These are phyloP conservation scores for Macheiramphus alcinus DNA, from an alignment of 2,113 vertebrate genomes.

Conservation along the genomic window DNA sequence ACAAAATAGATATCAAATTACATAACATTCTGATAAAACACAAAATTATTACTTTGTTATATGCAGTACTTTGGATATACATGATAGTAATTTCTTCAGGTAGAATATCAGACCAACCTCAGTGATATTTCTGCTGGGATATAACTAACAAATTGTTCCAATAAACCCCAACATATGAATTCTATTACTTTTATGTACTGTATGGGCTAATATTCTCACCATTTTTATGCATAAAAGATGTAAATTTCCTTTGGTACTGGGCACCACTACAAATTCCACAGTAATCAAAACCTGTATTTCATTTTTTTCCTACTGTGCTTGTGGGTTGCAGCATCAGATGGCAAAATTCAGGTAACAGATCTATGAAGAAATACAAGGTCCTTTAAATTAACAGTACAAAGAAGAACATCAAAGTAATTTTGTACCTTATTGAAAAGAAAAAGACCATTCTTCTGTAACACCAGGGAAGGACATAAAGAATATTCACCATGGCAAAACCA, in stretches of 20 bases:
- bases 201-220: neutral
- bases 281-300: neutral
- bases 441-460: neutral
- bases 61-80: neutral
- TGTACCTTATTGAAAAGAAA: neutral
- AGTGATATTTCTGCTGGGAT: fast-evolving
- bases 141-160: neutral
- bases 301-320: neutral
- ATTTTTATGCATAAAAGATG: neutral
- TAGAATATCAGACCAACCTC: neutral
- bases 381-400: neutral
- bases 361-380: neutral
- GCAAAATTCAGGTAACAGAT: neutral
- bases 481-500: neutral
- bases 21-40: neutral
- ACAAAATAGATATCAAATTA: neutral
- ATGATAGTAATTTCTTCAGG: neutral
- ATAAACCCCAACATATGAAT: neutral
- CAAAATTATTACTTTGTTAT: neutral
- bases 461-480: neutral
- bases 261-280: neutral
- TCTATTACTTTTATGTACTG: fast-evolving
- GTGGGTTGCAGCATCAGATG: neutral
- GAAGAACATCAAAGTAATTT: neutral
- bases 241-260: neutral